Percentiles rank a stretch among this genome's conserved stretches.
phyloP scores from a whole-genome alignment of 2,113 vertebrate genomes.

The Cygnus atratus region DNA sequence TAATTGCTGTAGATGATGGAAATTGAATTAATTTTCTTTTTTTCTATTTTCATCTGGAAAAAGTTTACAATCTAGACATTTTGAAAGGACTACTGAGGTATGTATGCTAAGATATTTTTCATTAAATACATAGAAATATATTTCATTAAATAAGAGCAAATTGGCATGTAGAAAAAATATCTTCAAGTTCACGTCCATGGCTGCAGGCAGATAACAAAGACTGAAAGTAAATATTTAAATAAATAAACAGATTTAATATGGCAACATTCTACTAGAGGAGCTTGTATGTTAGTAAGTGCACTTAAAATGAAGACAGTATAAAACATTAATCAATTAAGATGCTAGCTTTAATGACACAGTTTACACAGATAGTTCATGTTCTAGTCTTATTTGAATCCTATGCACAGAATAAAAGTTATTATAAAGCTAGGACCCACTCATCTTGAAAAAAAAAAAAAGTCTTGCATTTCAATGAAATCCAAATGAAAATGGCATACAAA shows the following conservation, averaged over 20 bases:
- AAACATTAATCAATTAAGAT: neutral
- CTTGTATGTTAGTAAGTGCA: neutral
- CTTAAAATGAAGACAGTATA: neutral
- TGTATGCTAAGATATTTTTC: too few species aligned
- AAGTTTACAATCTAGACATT: neutral
- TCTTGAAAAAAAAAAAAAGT: neutral
- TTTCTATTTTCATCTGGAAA: neutral
- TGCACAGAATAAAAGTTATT: neutral
- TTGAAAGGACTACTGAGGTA: neutral
- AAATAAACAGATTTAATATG: neutral
- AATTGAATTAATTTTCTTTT: neutral
- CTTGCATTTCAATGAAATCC: neutral
- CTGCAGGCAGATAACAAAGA: neutral
- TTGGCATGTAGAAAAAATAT: neutral
- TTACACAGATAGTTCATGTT: neutral
- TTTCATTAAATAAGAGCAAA: neutral
- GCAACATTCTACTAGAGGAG: neutral
- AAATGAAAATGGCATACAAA: neutral
- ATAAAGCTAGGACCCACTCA: neutral
- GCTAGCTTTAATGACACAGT: neutral
- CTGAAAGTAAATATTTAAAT: neutral
- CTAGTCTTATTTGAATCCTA: rapidly evolving
- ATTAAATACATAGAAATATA: too few species aligned
- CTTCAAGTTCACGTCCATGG: neutral
- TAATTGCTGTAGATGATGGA: neutral